Evolutionary conservation across 2,888 invertebrate species (phyloP), one percentile per base, ranked within the genome.

Genomic region (Molanna angustata): DNA sequence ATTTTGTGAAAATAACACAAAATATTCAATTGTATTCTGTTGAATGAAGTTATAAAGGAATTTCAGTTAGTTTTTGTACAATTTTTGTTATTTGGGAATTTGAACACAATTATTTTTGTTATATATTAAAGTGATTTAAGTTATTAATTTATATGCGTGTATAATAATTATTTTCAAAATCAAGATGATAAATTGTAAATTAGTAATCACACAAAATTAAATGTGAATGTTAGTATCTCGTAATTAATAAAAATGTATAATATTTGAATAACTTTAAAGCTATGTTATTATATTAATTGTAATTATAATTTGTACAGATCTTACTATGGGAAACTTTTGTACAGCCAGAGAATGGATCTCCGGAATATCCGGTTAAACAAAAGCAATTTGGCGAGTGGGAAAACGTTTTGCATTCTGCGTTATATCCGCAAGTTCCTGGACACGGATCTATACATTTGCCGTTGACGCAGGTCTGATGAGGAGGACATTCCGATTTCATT

Each of bases 321-420:
- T 57, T 57, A 57, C 57, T 18, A 63, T 65, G 64, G 40, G 66
- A 58, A 20, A 67, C 61, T 31, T 63, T 63, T 61, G 66, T 65
- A 54, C 83, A 83, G 59, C 80, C 78, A 37, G 73, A 73, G 64
- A 82, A 82, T 7, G 85, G 83, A 73, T 85, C 83, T 46, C 84
- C 84, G 27, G 77, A 79, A 62, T 69, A 78, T 37, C 77, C 79
- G n/a, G 69, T 64, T 61, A 71, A 61, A 59, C 82, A 82, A 61
- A 71, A 69, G 62, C 79, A 79, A 27, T 73, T 64, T 3, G 79
- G 78, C 13, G 67, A 67, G 64, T 82, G 82, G 21, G 72, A 71
- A 37, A 73, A 68, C 22, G 79, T 79, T 56, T 68, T 70, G 61
- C 82, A 82, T 2, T 70, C 60, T 1, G 80, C 76, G 60, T 76